Evolutionary conservation across 2,113 vertebrate species (phyloP).

Genomic region (Elephantulus edwardii): DNA sequence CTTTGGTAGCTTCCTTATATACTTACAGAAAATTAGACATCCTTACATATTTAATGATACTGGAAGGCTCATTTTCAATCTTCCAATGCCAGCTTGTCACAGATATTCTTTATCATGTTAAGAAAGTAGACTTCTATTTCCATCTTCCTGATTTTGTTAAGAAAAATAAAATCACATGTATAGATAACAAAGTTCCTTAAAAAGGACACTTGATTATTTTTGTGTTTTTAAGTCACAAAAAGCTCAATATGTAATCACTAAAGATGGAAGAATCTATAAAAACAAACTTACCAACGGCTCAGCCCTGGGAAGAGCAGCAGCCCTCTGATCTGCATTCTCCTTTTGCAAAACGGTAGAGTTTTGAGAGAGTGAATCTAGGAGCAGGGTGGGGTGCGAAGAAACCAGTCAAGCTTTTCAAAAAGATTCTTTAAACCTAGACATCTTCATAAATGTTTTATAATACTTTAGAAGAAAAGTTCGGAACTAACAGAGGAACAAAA

Average conservation of each 20-base stretch:
- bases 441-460: background rate
- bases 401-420: background rate
- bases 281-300: constrained; percentile 54
- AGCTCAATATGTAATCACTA: background rate
- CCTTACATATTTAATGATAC: background rate
- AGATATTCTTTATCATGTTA: background rate
- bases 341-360: constrained; percentile 57
- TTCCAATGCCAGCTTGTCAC: background rate
- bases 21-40: too few relatives aligned
- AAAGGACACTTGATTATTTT: background rate
- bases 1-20: too few relatives aligned
- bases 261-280: constrained; percentile 31
- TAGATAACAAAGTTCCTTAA: background rate
- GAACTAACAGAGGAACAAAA: background rate
- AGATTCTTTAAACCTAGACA: background rate
- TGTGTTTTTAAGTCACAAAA: background rate
- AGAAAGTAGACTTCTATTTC: constrained; percentile 3
- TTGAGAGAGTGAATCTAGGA: constrained; percentile 42
- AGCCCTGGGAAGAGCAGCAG: constrained; percentile 8
- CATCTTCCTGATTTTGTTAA: background rate
- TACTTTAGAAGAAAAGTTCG: background rate
- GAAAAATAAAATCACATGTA: constrained; percentile 18
- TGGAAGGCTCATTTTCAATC: constrained; percentile 3
- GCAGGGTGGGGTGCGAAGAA: background rate
- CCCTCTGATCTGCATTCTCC: constrained; percentile 31